Evolutionary conservation across 2,888 invertebrate species (phyloP).

Genomic region (Pecten maximus): DNA sequence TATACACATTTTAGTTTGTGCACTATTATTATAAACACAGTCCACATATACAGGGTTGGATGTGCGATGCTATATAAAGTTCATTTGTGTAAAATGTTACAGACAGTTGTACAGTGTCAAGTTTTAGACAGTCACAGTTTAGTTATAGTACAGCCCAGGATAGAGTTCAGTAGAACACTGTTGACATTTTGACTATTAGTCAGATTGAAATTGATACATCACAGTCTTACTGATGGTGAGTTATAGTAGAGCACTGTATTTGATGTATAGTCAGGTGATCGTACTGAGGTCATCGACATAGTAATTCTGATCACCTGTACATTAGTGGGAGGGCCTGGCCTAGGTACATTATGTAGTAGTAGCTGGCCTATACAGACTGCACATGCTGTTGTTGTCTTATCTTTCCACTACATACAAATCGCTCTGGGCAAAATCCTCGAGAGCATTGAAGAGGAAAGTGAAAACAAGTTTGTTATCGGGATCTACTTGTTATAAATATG

Average conservation of each 20-base stretch:
- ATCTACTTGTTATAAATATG: not conserved
- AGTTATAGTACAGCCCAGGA: no score
- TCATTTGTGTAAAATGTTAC: no score
- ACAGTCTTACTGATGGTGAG: no score
- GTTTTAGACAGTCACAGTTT: no score
- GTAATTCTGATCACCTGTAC: conserved; percentile 1
- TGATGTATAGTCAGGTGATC: not conserved
- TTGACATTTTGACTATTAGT: not conserved
- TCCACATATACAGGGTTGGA: no score
- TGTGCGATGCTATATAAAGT: no score
- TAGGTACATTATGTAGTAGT: not conserved
- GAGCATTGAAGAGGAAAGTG: not conserved
- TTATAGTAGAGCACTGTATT: not conserved
- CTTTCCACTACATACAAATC: not conserved
- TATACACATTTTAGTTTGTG: no score
- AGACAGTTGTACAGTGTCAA: no score
- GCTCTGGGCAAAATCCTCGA: not conserved
- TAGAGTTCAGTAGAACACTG: not conserved
- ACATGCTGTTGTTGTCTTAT: conserved; percentile 4
- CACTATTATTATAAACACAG: no score
- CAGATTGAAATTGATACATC: no score
- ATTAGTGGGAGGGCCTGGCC: not conserved
- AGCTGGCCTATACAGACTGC: not conserved
- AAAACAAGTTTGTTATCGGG: not conserved
- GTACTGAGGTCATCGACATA: not conserved